Evolutionary conservation across 2,888 invertebrate genomes (phyloP), one percentile per base, ranked within the genome.

Genomic region (Dioctria rufipes): DNA sequence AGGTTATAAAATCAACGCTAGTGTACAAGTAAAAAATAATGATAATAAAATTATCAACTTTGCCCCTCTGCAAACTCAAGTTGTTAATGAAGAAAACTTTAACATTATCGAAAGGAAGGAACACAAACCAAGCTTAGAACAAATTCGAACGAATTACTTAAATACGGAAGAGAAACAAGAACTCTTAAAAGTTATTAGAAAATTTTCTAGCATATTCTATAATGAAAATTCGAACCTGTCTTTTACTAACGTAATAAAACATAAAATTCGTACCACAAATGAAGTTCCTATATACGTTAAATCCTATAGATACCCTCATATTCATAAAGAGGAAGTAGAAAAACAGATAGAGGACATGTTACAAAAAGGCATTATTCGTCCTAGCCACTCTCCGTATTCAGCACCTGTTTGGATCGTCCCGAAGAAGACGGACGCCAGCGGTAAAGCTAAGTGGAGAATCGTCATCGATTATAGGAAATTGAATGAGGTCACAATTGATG

Each of bases 11-110:
- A 39, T 61, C 4, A 61, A 61, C 8, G 25, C 25, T 11, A 61
- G 25, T 61, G 61, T 61, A 39, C 37, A 61, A 37, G 25, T 61
- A 13, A 61, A n/a, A 54, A 4, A 54, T 11, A 11, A n/a, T 54
- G 54, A n/a, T 46, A n/a, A 54, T 54, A 46, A 46, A 46, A 46
- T 46, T 46, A 11, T 54, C 11, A 54, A n/a, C 6, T 54, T 54
- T 11, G 11, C 11, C 8, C 54, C 11, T n/a, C n/a, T 54, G 4
- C 54, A 54, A 54, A 54, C 54, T 54, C 11, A 54, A 54, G 54
- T 61, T 11, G 37, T 61, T 39, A 61, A 61, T 37, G 37, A 61
- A 37, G 25, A 61, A 61, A 61, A 61, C 37, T 61, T 61, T 61
- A 39, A 39, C n/a, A 39, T 61, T 11, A 61, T 39, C 11, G 61